Base-by-base conservation (phyloP, 2,797 vertebrate genomes). In the Tragelaphus oryx region DNA sequence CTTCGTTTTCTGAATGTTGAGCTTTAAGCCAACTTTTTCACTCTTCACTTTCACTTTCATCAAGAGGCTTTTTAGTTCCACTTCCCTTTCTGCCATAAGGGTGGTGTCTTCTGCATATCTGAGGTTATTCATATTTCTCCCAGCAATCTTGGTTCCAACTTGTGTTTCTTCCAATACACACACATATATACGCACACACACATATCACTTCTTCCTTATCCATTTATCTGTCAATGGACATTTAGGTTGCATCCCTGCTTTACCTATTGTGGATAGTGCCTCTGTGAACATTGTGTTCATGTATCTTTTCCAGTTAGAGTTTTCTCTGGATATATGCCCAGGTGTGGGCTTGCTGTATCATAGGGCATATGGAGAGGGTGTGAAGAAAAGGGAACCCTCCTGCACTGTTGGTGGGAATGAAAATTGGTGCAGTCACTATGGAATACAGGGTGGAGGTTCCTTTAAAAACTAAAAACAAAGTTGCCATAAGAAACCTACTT, bases 181-280 rank as follows among this genome's bases (percentile, higher is more conserved):
- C 12, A 62, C 1, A 30, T 1, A n/a, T 1, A 16, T 0, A 30
- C 4, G 1, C n/a, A 65, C n/a, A 33, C n/a, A 37, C 33, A 2
- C 33, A 24, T 0, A 3, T 18, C 17, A 1, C 28, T 11, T 76
- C 16, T 50, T 11, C 74, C 2, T n/a, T n/a, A 76, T 48, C 75
- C 16, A 18, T n/a, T 76, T 30, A n/a, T 50, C 28, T 10, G 16
- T 50, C 28, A 5, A 0, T 50, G 71, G 24, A 17, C 13, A 46
- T 46, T 28, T 75, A 9, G 8, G 13, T 46, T 75, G 41, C 12
- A 46, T 75, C 24, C 71, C 8, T 46, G 8, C 8, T 16, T 9
- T 17, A 1, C 24, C 71, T 17, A 9, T 46, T 46, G 41, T 75
- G 12, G 41, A 75, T 28, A 28, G 12, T 1, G 7, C 41, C 26